Conservation (phyloP, 2,888 invertebrate genomes). For the Pachliopta kotzebuea region DNA sequence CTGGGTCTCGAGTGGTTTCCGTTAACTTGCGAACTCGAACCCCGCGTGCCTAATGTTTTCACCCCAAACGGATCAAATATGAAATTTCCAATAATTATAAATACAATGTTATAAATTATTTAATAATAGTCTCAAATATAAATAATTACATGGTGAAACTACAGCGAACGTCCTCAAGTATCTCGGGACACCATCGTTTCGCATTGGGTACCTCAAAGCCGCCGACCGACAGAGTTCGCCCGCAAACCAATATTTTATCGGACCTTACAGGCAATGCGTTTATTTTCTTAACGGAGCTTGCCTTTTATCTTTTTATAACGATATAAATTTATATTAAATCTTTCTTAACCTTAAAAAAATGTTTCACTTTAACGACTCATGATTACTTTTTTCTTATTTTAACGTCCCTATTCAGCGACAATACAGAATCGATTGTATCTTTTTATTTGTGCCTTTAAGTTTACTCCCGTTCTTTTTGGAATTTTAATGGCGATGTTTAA, state of each 20-base stretch:
- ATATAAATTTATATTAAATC: no score
- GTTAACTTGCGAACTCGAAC: no score
- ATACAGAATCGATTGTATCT: slow-evolving; percentile 2
- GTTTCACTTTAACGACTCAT: neutral
- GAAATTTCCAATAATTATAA: neutral
- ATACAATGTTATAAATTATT: neutral
- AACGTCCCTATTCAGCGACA: neutral
- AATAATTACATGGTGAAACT: neutral
- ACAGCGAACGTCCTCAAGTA: slow-evolving; percentile 16
- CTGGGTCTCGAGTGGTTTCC: no score
- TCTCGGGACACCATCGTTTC: slow-evolving; percentile 25
- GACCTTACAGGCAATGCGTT: slow-evolving; percentile 12
- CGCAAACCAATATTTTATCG: slow-evolving; percentile 18
- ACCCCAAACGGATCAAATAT: no score
- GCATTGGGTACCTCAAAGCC: slow-evolving; percentile 24
- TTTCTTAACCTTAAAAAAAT: neutral
- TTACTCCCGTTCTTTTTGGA: slow-evolving; percentile 41
- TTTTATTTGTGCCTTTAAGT: slow-evolving; percentile 39
- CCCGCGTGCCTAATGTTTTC: no score
- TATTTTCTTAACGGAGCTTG: neutral
- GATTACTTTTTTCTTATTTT: neutral
- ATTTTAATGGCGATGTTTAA: slow-evolving; percentile 42
- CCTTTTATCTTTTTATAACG: no score
- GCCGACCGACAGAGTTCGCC: slow-evolving; percentile 9
- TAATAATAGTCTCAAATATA: neutral